Evolutionary conservation across 2,888 invertebrate genomes (phyloP).

Genomic region (Apamea epomidion): DNA sequence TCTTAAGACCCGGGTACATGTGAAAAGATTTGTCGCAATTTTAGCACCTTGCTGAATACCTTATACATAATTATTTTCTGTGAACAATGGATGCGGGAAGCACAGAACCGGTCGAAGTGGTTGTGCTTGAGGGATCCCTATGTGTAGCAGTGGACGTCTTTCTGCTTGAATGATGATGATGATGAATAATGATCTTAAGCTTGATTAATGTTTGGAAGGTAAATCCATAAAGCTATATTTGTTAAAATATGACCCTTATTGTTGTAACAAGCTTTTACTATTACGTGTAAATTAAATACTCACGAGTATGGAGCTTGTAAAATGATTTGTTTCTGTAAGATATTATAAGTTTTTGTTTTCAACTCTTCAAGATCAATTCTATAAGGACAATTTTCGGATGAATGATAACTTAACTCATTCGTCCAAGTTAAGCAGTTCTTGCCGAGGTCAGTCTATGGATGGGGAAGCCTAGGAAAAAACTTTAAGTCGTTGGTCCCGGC

Average conservation of each 20-base stretch:
- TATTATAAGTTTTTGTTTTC: neutral
- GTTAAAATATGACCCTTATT: no score
- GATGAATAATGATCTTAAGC: neutral
- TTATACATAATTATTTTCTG: neutral
- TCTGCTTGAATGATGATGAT: neutral
- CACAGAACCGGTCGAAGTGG: neutral
- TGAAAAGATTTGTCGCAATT: neutral
- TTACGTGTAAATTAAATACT: neutral
- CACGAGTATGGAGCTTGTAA: neutral
- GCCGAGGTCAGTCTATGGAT: neutral
- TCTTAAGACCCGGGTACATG: no score
- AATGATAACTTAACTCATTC: neutral
- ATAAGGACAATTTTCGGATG: no score
- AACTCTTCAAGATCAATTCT: no score
- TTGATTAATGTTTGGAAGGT: neutral
- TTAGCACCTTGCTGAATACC: neutral
- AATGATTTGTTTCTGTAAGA: neutral
- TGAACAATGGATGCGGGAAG: neutral
- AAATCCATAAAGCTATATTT: neutral
- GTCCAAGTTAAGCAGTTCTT: neutral
- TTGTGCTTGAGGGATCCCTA: neutral
- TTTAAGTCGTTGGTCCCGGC: neutral
- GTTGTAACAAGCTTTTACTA: neutral
- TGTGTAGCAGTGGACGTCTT: neutral
- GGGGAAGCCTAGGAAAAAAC: neutral